Base-by-base conservation (phyloP, 2,797 vertebrate genomes). In the Mionectes olivaceus region DNA sequence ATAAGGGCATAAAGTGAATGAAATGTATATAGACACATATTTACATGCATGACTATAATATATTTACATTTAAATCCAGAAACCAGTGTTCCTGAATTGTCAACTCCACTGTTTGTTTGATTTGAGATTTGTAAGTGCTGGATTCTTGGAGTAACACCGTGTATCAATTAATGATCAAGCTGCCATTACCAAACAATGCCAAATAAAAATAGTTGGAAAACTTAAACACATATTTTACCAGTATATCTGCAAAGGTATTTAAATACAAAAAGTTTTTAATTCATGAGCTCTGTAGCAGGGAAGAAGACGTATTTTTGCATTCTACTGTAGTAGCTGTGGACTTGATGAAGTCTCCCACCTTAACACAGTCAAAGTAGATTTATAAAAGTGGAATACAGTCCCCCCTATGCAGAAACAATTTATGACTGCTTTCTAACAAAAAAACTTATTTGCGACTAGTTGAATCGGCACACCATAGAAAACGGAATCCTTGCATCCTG, bases 261-360 rank as follows among this genome's bases (percentile, higher is more conserved):
- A 56, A 79, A 60, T n/a, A 41, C 5, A 19, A 75, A 44, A 61
- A 39, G 5, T n/a, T 95, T 88, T 70, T 19, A 87, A 79, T 79
- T 71, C 22, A 22, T 90, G 75, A 65, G 59, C 25, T 60, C 56
- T 49, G 49, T 18, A 83, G 15, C 14, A 49, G 30, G 18, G 39
- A 87, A 78, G 55, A 14, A 87, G 19, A 46, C 24, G 5, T 67
- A 78, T 75, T 76, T 89, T 88, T 81, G 46, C 3, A 4, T 43
- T 93, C 53, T 85, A 37, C 67, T 89, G 61, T 43, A 74, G 47
- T 76, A 53, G 35, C 14, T 57, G 5, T 24, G 50, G 50, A 39
- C 47, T 86, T 89, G 61, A 81, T 24, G 61, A 87, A 76, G 28
- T 85, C 23, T 94, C 85, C 67, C 86, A 46, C 74, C 41, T 96